A percentile compares a stretch with the other conserved stretches of the same genome.
These are phyloP conservation scores for Daboia siamensis DNA, from an alignment of 2,113 vertebrate genomes.

Conservation along the genomic window DNA sequence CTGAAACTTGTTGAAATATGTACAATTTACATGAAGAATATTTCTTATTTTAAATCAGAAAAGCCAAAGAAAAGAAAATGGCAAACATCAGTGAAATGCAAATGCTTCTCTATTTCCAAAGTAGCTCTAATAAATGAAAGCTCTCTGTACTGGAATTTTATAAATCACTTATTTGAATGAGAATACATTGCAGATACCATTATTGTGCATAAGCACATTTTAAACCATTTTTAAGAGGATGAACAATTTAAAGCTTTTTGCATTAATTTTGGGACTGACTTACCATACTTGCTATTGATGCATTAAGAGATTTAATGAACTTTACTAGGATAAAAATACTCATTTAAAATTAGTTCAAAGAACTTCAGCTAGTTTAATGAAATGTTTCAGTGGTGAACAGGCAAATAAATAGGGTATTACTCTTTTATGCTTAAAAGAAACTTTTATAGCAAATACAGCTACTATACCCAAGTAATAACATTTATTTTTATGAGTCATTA, in stretches of 20 bases:
- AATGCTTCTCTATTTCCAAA: neutral
- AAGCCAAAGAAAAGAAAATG: neutral
- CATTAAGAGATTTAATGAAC: constrained; percentile 53
- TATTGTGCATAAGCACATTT: constrained; percentile 47
- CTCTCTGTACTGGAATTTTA: constrained; percentile 2
- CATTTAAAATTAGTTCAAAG: constrained; percentile 38
- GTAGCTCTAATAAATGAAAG: constrained; percentile 2
- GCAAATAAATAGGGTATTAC: constrained; percentile 13
- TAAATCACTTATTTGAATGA: constrained; percentile 10
- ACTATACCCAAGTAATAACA: constrained; percentile 24
- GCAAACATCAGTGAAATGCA: constrained; percentile 8
- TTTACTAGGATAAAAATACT: constrained; percentile 52
- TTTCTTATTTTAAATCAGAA: neutral
- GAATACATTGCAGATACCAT: constrained; percentile 18
- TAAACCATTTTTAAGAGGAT: constrained; percentile 43
- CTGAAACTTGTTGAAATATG: neutral
- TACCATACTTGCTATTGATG: constrained; percentile 45
- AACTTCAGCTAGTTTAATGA: constrained; percentile 33
- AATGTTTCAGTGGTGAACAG: constrained; percentile 29
- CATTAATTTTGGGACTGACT: constrained; percentile 47
- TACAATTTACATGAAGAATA: neutral
- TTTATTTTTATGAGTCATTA: constrained; percentile 28
- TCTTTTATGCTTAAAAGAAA: constrained; percentile 26
- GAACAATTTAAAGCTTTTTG: constrained; percentile 45
- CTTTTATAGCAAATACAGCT: constrained; percentile 18